A percentile compares a stretch with the other conserved stretches of the same genome.
Conservation (phyloP, 37 sponge, comb jelly and placozoan genomes). For the Chondrilla cf. caribensis region DNA sequence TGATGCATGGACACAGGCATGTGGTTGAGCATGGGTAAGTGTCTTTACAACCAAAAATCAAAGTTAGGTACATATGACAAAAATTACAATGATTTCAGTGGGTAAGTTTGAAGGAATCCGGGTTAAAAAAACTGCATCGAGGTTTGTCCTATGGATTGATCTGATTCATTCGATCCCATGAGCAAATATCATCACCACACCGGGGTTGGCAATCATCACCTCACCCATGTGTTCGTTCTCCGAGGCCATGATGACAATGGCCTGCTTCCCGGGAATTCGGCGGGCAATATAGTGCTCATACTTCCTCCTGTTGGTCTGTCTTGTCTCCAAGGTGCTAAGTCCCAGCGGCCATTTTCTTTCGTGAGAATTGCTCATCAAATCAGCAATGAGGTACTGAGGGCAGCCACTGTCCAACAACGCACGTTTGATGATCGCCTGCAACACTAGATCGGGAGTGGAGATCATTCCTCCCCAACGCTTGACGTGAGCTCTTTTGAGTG, state of each 20-base stretch:
- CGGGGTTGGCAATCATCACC: constrained; percentile 77
- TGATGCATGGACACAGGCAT: too few relatives aligned
- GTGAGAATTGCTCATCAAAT: constrained; percentile 93
- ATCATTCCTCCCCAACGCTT: constrained; percentile 98
- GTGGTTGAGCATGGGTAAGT: too few relatives aligned
- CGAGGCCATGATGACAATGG: constrained; percentile 88
- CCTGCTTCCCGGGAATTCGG: constrained; percentile 93
- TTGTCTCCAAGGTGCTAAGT: constrained; percentile 88
- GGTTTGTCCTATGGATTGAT: too few relatives aligned
- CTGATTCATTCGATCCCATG: constrained; percentile 90
- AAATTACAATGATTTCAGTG: too few relatives aligned
- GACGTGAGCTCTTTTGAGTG: constrained; percentile 66
- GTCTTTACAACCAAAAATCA: too few relatives aligned
- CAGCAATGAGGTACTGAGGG: constrained; percentile 69
- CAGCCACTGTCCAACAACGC: constrained; percentile 88
- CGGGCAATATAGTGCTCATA: constrained; percentile 93
- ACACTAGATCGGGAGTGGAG: constrained; percentile 88
- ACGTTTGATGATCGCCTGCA: constrained; percentile 86
- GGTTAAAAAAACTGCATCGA: too few relatives aligned
- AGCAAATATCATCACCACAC: constrained; percentile 95
- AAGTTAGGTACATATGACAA: too few relatives aligned
- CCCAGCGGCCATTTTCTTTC: constrained; percentile 93
- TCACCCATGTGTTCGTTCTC: constrained; percentile 99
- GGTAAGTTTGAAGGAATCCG: too few relatives aligned
- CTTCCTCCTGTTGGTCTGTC: constrained; percentile 85